phyloP scores from a whole-genome alignment of 2,113 vertebrate genomes.

The Cygnus buccinator region DNA sequence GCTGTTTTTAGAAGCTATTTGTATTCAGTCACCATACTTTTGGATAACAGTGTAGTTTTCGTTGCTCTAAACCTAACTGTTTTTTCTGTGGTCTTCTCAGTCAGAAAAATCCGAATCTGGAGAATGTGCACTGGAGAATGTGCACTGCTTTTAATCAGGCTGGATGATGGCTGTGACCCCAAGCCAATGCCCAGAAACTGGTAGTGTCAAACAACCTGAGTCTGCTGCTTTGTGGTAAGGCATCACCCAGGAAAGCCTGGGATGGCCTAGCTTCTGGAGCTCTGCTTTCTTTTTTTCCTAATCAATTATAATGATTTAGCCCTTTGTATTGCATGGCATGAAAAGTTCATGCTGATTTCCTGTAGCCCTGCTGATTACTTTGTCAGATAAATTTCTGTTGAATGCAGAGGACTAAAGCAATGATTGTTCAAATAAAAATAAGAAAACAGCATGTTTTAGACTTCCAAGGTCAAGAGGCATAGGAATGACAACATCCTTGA shows the following conservation, averaged over 20 bases:
- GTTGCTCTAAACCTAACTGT: background rate
- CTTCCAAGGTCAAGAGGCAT: background rate
- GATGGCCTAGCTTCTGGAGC: background rate
- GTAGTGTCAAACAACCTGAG: background rate
- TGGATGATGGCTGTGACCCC: accelerated
- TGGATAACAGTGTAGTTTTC: background rate
- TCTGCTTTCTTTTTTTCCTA: background rate
- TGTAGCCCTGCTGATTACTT: background rate
- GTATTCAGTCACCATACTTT: background rate
- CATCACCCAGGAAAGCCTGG: background rate
- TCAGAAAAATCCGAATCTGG: background rate
- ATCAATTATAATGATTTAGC: background rate
- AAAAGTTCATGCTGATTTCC: background rate
- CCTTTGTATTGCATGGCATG: background rate
- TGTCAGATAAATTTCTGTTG: background rate
- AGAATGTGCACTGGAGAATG: accelerated
- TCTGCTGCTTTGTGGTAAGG: background rate
- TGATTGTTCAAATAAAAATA: background rate
- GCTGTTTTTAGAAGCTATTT: background rate
- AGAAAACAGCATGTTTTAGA: background rate
- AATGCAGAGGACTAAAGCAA: background rate
- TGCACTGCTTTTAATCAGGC: background rate
- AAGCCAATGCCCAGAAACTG: background rate
- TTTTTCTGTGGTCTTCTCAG: background rate
- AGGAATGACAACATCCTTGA: background rate